These are phyloP conservation scores for Carcina quercana DNA, from an alignment of 2,888 invertebrate genomes.

Conservation along the genomic window DNA sequence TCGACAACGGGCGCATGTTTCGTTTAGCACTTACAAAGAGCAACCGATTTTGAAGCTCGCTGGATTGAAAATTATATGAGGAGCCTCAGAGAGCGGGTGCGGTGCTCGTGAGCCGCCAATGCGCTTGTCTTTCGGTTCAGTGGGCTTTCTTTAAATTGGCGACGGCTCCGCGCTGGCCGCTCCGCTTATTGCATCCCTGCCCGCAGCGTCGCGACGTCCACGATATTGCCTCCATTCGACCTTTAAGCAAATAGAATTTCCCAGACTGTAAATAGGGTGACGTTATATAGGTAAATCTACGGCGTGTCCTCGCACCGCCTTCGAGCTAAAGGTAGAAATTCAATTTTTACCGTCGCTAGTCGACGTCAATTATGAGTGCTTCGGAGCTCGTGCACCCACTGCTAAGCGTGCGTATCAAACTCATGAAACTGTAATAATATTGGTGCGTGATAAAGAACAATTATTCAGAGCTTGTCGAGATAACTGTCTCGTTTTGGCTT, in stretches of 20 bases:
- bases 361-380: constrained; percentile 39
- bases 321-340: constrained; percentile 49
- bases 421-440: constrained; percentile 27
- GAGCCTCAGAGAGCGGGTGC: constrained; percentile 60
- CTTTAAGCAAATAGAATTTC: constrained; percentile 72
- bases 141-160: constrained; percentile 76
- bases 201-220: constrained; percentile 66
- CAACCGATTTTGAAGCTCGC: constrained; percentile 73
- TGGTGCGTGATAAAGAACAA: constrained; percentile 63
- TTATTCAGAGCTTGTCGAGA: constrained; percentile 55
- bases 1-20: constrained; percentile 43
- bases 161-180: constrained; percentile 67
- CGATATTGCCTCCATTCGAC: constrained; percentile 71
- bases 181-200: constrained; percentile 70
- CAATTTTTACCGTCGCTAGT: constrained; percentile 47
- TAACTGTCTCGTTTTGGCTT: constrained; percentile 51
- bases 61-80: constrained; percentile 74
- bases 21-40: constrained; percentile 68
- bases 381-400: constrained; percentile 12
- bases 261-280: constrained; percentile 64
- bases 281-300: constrained; percentile 61
- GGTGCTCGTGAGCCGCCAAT: constrained; percentile 70
- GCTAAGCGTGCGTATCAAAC: background rate
- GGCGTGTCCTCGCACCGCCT: constrained; percentile 43
- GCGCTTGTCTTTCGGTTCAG: constrained; percentile 76